Evolutionary conservation across 1,140 invertebrate species (phyloP).

Genomic region (Callitettix versicolor): DNA sequence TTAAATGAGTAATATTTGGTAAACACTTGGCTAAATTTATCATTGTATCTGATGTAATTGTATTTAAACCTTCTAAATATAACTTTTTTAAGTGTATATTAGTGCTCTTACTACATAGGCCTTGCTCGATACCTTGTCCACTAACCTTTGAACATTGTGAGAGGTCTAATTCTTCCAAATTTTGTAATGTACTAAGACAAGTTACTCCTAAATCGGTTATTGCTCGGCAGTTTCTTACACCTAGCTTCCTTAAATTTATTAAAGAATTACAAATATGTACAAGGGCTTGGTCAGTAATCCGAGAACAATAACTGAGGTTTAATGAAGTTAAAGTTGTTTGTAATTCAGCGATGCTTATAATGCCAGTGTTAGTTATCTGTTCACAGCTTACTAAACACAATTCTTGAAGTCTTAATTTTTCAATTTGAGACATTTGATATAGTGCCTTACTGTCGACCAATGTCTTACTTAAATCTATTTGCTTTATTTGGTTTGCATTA

Average conservation of each 20-base stretch:
- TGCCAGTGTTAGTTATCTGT: constrained; percentile 49
- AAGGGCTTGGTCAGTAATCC: constrained; percentile 49
- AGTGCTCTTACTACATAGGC: constrained; percentile 36
- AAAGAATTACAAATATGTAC: constrained; percentile 44
- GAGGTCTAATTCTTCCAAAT: constrained; percentile 47
- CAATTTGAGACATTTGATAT: constrained; percentile 38
- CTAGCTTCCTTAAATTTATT: constrained; percentile 40
- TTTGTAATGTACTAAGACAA: constrained; percentile 40
- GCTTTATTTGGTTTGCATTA: constrained; percentile 42
- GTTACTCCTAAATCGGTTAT: constrained; percentile 47
- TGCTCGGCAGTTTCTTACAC: constrained; percentile 44
- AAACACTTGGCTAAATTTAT: constrained; percentile 42
- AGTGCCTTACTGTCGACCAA: constrained; percentile 51
- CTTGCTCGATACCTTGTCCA: constrained; percentile 43
- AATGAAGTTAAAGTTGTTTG: constrained; percentile 46
- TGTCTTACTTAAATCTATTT: constrained; percentile 51
- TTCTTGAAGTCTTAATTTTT: constrained; percentile 41
- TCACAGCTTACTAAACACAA: constrained; percentile 48
- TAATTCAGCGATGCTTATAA: constrained; percentile 40
- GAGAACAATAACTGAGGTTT: constrained; percentile 48
- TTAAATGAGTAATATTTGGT: constrained; percentile 44
- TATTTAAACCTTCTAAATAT: constrained; percentile 45
- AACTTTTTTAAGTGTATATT: constrained; percentile 40
- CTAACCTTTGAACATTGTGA: constrained; percentile 54
- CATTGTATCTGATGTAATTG: constrained; percentile 46